A percentile compares a stretch with the other conserved stretches of the same genome.
These are phyloP conservation scores for Premnoplex brunnescens DNA, from an alignment of 2,797 vertebrate genomes.

Conservation along the genomic window DNA sequence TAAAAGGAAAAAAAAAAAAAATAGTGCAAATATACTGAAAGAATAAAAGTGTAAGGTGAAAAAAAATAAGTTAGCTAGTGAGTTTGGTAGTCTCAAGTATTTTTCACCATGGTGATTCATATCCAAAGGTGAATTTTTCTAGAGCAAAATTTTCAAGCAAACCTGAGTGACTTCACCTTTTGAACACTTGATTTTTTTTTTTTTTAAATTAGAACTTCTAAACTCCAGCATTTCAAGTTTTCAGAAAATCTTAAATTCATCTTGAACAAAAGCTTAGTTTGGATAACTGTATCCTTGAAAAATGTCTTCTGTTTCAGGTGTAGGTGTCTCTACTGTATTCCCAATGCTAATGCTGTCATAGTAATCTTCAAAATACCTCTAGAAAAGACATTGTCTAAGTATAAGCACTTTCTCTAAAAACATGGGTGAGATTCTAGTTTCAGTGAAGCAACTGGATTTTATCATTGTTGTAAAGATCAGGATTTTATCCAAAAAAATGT, in stretches of 20 bases:
- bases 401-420: not conserved
- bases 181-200: not conserved
- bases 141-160: not conserved
- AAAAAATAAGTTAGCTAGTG: not conserved
- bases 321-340: not conserved
- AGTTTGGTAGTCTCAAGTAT: not conserved
- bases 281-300: not conserved
- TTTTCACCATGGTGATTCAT: not conserved
- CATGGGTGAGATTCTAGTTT: not conserved
- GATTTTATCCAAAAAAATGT: not conserved
- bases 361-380: not conserved
- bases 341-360: not conserved
- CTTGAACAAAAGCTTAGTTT: not conserved
- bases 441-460: not conserved
- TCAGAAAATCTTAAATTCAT: not conserved
- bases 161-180: not conserved
- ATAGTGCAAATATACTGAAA: not conserved
- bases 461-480: not conserved
- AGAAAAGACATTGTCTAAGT: not conserved
- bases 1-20: not conserved
- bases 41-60: not conserved
- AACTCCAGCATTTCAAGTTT: not conserved
- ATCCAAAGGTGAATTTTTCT: not conserved
- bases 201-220: not conserved
- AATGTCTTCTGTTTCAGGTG: not conserved